A percentile compares a stretch with the other conserved stretches of the same genome.
These are phyloP conservation scores for Caenorhabditis sp. DNA, from an alignment of 2,888 invertebrate species.

Conservation along the genomic window DNA sequence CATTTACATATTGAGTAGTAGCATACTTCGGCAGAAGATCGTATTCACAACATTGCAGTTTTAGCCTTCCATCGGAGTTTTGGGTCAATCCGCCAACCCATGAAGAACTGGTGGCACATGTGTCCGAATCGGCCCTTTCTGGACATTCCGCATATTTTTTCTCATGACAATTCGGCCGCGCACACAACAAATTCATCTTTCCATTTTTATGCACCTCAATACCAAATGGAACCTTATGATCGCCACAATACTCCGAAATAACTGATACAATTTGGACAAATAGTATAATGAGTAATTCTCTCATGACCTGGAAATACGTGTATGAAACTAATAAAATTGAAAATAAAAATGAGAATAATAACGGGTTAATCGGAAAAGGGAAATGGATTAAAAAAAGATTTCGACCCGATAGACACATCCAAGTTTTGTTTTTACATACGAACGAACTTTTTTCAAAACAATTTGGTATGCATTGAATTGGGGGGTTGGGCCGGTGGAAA, in stretches of 20 bases:
- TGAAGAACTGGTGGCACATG: slow-evolving; percentile 41
- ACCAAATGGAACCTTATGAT: slow-evolving; percentile 51
- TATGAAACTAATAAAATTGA: not conserved
- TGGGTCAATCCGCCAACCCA: slow-evolving; percentile 60
- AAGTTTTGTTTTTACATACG: not conserved
- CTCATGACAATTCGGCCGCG: slow-evolving; percentile 50
- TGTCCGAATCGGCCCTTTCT: slow-evolving; percentile 31
- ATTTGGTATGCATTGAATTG: not conserved
- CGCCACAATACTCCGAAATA: slow-evolving; percentile 44
- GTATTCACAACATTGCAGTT: slow-evolving; percentile 67
- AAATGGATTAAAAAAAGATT: not conserved
- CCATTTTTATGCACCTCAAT: slow-evolving; percentile 50
- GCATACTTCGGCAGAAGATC: slow-evolving; percentile 56
- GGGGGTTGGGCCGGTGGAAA: not conserved
- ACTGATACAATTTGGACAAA: not conserved
- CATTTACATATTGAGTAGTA: slow-evolving; percentile 59
- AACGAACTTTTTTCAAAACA: not conserved
- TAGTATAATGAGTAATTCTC: not conserved
- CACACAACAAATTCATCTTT: slow-evolving; percentile 43
- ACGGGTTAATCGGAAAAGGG: not conserved
- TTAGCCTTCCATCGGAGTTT: slow-evolving; percentile 58
- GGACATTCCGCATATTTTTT: slow-evolving; percentile 57
- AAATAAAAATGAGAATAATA: slow-evolving; percentile 1
- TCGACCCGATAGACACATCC: too few species aligned
- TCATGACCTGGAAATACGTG: not conserved